phyloP scores from a whole-genome alignment of 1,140 invertebrate species.

The Hestina assimilis region DNA sequence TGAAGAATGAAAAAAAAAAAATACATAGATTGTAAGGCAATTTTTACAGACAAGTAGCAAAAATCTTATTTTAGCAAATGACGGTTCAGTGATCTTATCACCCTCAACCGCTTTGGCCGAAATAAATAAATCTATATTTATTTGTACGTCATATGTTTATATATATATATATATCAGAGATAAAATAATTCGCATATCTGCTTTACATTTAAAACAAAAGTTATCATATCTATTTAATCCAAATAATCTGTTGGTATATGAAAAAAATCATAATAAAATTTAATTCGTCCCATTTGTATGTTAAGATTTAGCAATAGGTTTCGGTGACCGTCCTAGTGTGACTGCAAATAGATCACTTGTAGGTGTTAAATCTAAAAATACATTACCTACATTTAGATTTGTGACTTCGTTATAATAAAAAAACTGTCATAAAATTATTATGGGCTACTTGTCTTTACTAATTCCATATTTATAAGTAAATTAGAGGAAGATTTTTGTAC shows the following conservation, averaged over 20 bases:
- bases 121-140: background rate
- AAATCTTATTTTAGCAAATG: no score
- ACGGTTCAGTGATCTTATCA: no score
- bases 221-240: no score
- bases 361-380: slow-evolving; percentile 61
- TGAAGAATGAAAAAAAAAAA: no score
- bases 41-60: no score
- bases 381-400: slow-evolving; percentile 30
- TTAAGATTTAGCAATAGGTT: slow-evolving; percentile 26
- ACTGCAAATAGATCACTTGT: slow-evolving; percentile 56
- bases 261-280: background rate
- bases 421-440: background rate
- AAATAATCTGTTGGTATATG: background rate
- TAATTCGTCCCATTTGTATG: background rate
- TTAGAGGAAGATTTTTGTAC: no score
- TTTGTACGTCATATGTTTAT: background rate
- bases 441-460: background rate
- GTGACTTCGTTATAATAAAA: background rate
- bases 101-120: no score
- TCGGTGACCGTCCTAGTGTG: slow-evolving; percentile 48
- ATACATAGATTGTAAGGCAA: no score
- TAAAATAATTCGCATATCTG: no score
- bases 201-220: no score
- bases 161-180: no score
- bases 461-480: background rate